A percentile compares a stretch with the other conserved stretches of the same genome.
These are phyloP conservation scores for Crambe crambe DNA, from an alignment of 37 sponge, comb jelly and placozoan species.

Conservation along the genomic window DNA sequence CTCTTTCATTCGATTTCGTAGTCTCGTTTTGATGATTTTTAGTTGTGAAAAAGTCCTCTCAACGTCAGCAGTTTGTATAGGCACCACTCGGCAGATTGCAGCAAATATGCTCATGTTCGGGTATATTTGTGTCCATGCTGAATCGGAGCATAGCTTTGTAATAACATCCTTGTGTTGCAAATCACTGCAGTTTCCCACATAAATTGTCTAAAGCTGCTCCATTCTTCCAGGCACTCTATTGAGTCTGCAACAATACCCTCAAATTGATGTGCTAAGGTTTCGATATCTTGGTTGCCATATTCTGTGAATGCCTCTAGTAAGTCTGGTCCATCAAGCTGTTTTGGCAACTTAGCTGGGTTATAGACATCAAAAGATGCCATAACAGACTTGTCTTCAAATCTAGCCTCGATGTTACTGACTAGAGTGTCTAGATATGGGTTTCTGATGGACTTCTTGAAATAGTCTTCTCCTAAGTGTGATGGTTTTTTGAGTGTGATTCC, in stretches of 20 bases:
- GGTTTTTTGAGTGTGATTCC: background rate
- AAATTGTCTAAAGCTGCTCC: background rate
- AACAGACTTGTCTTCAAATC: slow-evolving; percentile 21
- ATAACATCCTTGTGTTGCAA: no score
- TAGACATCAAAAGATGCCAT: slow-evolving; percentile 20
- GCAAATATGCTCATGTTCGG: no score
- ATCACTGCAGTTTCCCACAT: no score
- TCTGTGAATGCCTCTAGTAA: background rate
- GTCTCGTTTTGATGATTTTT: no score
- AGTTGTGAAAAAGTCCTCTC: no score
- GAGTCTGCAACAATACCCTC: background rate
- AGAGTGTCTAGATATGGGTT: background rate
- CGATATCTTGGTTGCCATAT: background rate
- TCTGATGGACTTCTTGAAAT: slow-evolving; percentile 5
- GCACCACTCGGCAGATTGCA: no score
- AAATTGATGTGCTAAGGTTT: background rate
- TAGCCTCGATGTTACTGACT: background rate
- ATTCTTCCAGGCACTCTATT: background rate
- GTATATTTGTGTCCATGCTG: no score
- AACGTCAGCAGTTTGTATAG: no score
- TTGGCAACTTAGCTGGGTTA: slow-evolving; percentile 1
- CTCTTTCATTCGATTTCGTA: no score
- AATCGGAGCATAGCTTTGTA: no score
- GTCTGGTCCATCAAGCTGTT: background rate
- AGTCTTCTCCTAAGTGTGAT: slow-evolving; percentile 14